Evolutionary conservation across 1,140 invertebrate genomes (phyloP).

Genomic region (Nasonia vitripennis): DNA sequence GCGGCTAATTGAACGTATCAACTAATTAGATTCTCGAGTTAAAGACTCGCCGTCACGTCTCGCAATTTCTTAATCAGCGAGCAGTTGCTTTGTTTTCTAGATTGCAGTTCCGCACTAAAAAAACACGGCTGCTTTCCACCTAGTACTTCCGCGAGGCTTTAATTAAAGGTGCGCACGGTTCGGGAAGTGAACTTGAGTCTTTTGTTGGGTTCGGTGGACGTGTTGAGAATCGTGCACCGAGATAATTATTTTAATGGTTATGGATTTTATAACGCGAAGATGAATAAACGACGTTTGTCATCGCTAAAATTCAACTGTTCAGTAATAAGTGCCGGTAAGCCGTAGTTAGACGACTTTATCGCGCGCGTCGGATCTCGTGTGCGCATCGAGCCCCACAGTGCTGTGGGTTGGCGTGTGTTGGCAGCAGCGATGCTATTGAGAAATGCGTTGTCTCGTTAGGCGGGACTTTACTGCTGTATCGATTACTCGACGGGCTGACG

Average conservation of each 20-base stretch:
- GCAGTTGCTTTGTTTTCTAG: slow-evolving; percentile 8
- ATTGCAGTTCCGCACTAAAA: not conserved
- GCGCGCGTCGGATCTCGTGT: slow-evolving; percentile 10
- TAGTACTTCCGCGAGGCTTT: not conserved
- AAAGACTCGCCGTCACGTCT: slow-evolving; percentile 3
- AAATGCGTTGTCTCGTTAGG: slow-evolving; percentile 39
- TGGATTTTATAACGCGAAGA: not conserved
- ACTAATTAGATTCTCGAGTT: not conserved
- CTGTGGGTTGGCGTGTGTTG: not conserved
- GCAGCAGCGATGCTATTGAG: not conserved
- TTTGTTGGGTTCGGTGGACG: not conserved
- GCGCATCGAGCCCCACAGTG: not conserved
- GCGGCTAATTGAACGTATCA: slow-evolving; percentile 4
- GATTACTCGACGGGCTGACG: not conserved
- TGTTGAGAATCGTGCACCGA: no score
- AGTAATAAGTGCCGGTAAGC: not conserved
- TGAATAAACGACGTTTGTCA: not conserved
- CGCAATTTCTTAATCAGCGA: slow-evolving; percentile 19
- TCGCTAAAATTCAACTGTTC: not conserved
- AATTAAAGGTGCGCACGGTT: slow-evolving; percentile 23
- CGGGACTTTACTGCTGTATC: slow-evolving; percentile 40
- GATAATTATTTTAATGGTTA: no score
- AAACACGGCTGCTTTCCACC: not conserved
- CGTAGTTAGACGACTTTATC: slow-evolving; percentile 22
- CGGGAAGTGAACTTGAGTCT: not conserved